Evolutionary conservation across 1,140 invertebrate species (phyloP), one percentile per base, ranked within the genome.

Genomic region (Holcopasites calliopsidis): DNA sequence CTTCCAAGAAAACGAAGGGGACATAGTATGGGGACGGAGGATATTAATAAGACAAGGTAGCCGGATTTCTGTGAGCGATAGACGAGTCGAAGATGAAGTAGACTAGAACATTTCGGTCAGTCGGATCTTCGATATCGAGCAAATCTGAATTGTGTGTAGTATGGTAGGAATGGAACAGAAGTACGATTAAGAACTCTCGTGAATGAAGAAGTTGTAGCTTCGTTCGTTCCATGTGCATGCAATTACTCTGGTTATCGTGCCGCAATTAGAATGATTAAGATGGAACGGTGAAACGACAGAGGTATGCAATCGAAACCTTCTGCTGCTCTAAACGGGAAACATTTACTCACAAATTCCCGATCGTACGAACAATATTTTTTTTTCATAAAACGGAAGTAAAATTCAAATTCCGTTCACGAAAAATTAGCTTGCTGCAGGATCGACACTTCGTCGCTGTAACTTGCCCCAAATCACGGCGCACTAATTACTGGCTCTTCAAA

Each of bases 221-320:
- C 23, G 26, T 18, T 44, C 13, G 60, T 44, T 44, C 21, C 60
- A 47, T 13, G 40, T 8, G 60, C 10, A 62, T 44, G 38, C 42
- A 62, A 47, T 62, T 26, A 47, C 58, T 44, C 60, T 31, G 18
- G 26, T 62, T 44, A 44, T 23, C 60, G 26, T 62, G 60, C 5
- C 21, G 10, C 40, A 62, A 62, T 62, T 62, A 5, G 18, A 21
- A 18, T 31, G 44, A 47, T 62, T 62, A 26, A 11, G 31, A 44
- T n/a, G 6, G 11, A 31, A 31, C n/a, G 26, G 18, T 31, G n/a
- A 21, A 31, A 28, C 26, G 40, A 5, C 2, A 28, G 23, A 18
- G 21, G 26, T 18, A 28, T 26, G 47, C 44, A 8, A 35, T 2
- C 44, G 3, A 18, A 64, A 23, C 7, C 18, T 66, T 18, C 3